phyloP scores from a whole-genome alignment of 2,113 vertebrate genomes.

The Hemichromis elongatus region DNA sequence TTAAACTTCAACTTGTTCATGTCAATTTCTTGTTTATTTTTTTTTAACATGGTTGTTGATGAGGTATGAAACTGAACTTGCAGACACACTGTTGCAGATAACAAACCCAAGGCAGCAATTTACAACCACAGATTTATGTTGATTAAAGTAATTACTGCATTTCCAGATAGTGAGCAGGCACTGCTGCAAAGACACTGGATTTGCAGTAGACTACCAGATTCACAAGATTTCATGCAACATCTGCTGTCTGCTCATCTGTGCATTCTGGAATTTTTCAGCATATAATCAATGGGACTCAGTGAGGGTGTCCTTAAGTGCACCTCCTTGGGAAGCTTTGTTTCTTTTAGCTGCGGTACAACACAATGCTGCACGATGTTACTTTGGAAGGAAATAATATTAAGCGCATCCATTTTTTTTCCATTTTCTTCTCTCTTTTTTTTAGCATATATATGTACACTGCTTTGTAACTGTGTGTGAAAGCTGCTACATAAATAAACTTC shows the following conservation, averaged over 20 bases:
- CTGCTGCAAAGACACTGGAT: background rate
- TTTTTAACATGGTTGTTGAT: background rate
- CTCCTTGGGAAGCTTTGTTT: background rate
- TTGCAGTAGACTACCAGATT: background rate
- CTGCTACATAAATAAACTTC: background rate
- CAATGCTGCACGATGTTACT: background rate
- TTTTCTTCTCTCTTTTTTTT: background rate
- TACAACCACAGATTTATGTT: background rate
- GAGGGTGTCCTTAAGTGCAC: background rate
- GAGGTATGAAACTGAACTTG: background rate
- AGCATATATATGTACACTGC: background rate
- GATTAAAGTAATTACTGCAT: background rate
- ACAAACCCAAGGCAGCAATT: background rate
- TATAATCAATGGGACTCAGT: background rate
- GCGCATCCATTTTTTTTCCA: background rate
- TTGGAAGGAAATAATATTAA: background rate
- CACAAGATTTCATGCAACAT: background rate
- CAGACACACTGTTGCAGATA: background rate
- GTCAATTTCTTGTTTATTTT: background rate
- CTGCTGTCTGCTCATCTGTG: background rate
- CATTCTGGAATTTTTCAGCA: background rate
- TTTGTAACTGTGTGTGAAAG: background rate
- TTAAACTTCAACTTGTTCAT: background rate
- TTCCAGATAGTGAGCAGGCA: background rate
- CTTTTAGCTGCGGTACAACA: background rate